A percentile compares a stretch with the other conserved stretches of the same genome.
These are phyloP conservation scores for Crenichthys baileyi DNA, from an alignment of 2,797 vertebrate genomes.

Conservation along the genomic window DNA sequence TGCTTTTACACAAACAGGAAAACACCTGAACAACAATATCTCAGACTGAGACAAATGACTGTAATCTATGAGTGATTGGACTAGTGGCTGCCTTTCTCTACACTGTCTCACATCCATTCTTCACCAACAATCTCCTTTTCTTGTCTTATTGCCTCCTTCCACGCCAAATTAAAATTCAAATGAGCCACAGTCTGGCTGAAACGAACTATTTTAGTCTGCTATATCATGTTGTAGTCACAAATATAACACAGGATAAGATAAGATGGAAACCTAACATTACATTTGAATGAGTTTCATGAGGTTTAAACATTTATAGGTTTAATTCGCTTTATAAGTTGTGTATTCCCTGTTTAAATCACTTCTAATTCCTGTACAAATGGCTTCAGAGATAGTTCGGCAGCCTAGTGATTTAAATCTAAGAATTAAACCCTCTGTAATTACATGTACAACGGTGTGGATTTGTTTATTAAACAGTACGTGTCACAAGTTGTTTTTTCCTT, in stretches of 20 bases:
- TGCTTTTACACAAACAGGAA: conserved; percentile 73
- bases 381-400: conserved; percentile 30
- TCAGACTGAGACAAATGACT: conserved; percentile 83
- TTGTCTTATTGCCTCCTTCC: conserved; percentile 51
- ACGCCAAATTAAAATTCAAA: conserved; percentile 74
- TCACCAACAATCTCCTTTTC: not conserved
- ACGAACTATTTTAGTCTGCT: conserved; percentile 54
- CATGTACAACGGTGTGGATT: conserved; percentile 43
- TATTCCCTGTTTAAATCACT: conserved; percentile 44
- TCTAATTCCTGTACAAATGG: conserved; percentile 38
- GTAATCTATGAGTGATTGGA: conserved; percentile 80
- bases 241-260: conserved; percentile 30
- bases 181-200: conserved; percentile 47
- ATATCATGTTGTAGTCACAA: conserved; percentile 46
- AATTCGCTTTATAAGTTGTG: conserved; percentile 41
- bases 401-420: conserved; percentile 23
- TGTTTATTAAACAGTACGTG: conserved; percentile 33
- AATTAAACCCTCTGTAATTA: conserved; percentile 40
- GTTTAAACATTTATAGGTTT: conserved; percentile 39
- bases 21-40: conserved; percentile 79
- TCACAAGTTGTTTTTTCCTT: not conserved
- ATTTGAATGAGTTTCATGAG: not conserved
- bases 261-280: conserved; percentile 35
- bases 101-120: conserved; percentile 38
- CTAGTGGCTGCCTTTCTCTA: conserved; percentile 59